Evolutionary conservation across 2,888 invertebrate genomes (phyloP), one percentile per base, ranked within the genome.

Genomic region (Amphipyra tragopoginis): DNA sequence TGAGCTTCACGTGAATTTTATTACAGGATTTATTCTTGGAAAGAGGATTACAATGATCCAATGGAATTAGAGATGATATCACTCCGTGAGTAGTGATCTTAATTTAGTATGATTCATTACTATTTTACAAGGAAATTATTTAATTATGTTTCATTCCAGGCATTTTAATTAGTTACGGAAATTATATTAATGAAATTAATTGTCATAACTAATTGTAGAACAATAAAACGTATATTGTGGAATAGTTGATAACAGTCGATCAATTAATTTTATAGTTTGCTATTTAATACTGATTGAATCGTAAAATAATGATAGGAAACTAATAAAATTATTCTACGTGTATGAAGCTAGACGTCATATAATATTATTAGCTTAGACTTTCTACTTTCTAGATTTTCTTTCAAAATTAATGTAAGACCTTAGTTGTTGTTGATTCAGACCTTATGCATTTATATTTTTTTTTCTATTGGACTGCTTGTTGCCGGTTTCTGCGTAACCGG

Each of bases 1-100:
- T n/a, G 38, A 39, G 33, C 13, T 53, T 52, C 53, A 33, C 45
- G 40, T 65, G 65, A 75, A 69, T 77, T 69, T 72, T 65, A 68
- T 79, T 64, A 60, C 34, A 54, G 61, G 62, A 57, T 63, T 62
- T 61, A 61, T 72, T 80, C 75, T 58, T 45, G 21, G 79, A 79
- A 77, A 58, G 63, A 52, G 65, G 74, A 79, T 74, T 71, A 64
- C 61, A 44, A 44, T 11, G 39, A 42, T 57, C 38, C 34, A 57
- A 64, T 42, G 67, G 56, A 80, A 72, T 59, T 72, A 72, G 56
- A 48, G 66, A 77, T 84, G 84, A 84, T 53, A 44, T 84, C 82
- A 84, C 55, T 62, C 45, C 11, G 13, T 14, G 13, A 9, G 13
- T 40, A 11, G n/a, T 48, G 9, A 21, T 71, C 57, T 51, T 71